Base-by-base conservation (phyloP, 2,113 vertebrate species). In the Carlito syrichta region DNA sequence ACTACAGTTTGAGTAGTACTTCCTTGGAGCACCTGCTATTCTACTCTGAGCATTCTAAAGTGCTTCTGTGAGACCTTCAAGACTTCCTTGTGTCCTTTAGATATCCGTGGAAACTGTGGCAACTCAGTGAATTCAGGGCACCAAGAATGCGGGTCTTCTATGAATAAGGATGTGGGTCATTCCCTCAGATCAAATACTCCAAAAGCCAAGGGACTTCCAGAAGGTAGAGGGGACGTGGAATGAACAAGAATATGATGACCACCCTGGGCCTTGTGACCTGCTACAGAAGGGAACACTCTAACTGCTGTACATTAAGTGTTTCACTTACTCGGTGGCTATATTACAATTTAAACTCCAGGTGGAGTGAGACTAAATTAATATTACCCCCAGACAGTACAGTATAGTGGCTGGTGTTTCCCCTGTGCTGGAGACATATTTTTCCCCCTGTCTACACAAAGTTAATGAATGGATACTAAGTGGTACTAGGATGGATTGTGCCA, bases 1-100 rank as follows among this genome's bases (percentile, higher is more conserved):
- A 84, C 19, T 0, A 2, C 1, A 27, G 32, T 48, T 2, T 10
- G 32, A 5, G 35, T 3, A 1, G 4, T 3, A 1, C 10, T 32
- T 6, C 16, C 50, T 40, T 8, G 0, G 50, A 13, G 5, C 8
- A 43, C 19, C 74, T 58, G 14, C 2, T n/a, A 12, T 8, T 38
- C 35, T 50, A 35, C 20, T 62, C 7, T 4, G 17, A 50, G 60
- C 10, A 25, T 32, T 83, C 69, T 58, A 22, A 32, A 25, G 45
- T 74, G 54, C 74, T 74, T 81, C 63, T 52, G 22, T 2, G 56
- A 27, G 38, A n/a, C 14, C 43, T 63, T 58, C 62, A n/a, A 20
- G 11, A 7, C 1, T 7, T 11, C 32, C 30, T 63, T 8, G 3
- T 17, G 2, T 45, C 22, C 77, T 54, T 20, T 62, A 54, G 40